These are phyloP conservation scores for Bradypodion ventrale DNA, from an alignment of 2,797 vertebrate species.

Conservation along the genomic window DNA sequence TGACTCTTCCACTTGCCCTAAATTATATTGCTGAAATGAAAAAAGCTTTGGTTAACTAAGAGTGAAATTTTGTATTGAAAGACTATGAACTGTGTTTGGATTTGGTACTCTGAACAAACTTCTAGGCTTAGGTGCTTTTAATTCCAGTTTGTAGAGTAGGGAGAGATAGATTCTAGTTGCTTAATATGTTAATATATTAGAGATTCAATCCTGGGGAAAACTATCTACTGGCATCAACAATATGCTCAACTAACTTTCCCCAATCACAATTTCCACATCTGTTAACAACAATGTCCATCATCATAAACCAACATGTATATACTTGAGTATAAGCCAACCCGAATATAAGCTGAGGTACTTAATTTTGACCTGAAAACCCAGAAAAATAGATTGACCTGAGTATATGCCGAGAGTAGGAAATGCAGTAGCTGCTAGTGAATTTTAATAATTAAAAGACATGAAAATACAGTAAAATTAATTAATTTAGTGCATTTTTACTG, in stretches of 20 bases:
- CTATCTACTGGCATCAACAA: not conserved
- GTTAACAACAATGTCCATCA: not conserved
- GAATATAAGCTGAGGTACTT: too few relatives aligned
- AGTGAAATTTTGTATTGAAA: not conserved
- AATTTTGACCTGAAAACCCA: too few relatives aligned
- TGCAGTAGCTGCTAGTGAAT: too few relatives aligned
- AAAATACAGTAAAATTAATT: too few relatives aligned
- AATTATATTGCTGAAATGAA: too few relatives aligned
- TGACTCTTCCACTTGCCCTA: not conserved
- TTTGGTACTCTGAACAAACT: not conserved
- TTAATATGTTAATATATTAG: not conserved
- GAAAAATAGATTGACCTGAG: too few relatives aligned
- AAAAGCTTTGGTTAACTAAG: too few relatives aligned
- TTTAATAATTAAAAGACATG: too few relatives aligned
- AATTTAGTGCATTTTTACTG: too few relatives aligned
- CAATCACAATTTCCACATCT: not conserved
- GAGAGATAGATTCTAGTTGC: not conserved
- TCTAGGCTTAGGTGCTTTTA: not conserved
- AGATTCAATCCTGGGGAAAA: not conserved
- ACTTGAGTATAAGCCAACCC: too few relatives aligned
- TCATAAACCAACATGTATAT: not conserved
- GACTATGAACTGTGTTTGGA: not conserved
- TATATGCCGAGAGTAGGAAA: too few relatives aligned
- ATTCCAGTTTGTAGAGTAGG: not conserved
- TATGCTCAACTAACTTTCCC: not conserved